Evolutionary conservation across 2,888 invertebrate genomes (phyloP).

Genomic region (Microctonus brassicae): DNA sequence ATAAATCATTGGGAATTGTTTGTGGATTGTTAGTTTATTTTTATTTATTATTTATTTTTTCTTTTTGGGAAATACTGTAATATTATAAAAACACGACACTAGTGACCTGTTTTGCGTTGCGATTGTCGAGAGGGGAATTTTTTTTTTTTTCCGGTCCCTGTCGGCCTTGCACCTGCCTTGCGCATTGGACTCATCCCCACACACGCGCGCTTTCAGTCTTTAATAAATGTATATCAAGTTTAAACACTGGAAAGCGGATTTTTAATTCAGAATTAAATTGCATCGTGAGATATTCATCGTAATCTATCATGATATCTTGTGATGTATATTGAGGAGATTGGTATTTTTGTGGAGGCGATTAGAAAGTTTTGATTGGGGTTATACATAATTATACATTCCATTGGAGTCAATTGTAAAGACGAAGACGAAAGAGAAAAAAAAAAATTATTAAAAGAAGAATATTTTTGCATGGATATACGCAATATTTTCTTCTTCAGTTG

Average conservation of each 20-base stretch:
- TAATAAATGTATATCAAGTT: neutral
- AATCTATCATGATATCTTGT: no score
- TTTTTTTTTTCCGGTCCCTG: conserved; percentile 2
- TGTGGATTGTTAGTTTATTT: no score
- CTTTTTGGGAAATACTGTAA: conserved; percentile 1
- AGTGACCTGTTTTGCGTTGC: conserved; percentile 21
- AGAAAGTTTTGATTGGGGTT: conserved; percentile 37
- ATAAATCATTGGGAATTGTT: no score
- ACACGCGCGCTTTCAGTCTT: neutral
- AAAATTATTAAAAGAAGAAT: neutral
- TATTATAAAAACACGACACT: conserved; percentile 11
- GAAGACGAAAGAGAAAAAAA: neutral
- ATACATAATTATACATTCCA: conserved; percentile 25
- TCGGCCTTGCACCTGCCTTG: conserved; percentile 23
- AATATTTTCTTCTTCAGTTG: neutral
- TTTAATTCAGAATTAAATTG: no score
- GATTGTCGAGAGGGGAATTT: neutral
- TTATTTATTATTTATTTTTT: no score
- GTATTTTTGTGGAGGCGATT: conserved; percentile 29
- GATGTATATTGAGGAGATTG: conserved; percentile 9
- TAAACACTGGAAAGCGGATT: neutral
- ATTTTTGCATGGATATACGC: neutral
- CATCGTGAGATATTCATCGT: no score
- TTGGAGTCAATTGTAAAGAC: neutral
- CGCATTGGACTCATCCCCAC: no score